Evolutionary conservation across 1,140 invertebrate genomes (phyloP), one percentile per base, ranked within the genome.

Genomic region (Diuraphis noxia): DNA sequence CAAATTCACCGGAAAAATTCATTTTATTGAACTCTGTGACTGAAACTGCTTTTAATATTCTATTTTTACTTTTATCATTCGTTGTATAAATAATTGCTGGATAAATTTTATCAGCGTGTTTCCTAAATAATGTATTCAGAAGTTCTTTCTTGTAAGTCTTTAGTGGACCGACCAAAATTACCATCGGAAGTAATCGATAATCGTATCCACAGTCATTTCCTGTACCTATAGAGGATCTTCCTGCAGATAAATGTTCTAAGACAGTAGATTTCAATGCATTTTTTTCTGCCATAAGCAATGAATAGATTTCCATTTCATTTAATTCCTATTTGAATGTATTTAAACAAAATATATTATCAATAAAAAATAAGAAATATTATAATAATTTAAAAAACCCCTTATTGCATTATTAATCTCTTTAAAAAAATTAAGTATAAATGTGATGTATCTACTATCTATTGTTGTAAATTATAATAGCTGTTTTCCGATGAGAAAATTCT

Each of bases 141-240:
- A 91, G 6, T 82, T 82, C 52, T n/a, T 91, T 91, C 46, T 91
- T 91, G 19, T 46, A 5, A 30, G 77, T 82, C 38, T 82, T 91
- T 40, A 77, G 63, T 30, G 89, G 89, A 9, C 89, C 89, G 10
- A 91, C 89, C 21, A 91, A 63, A 34, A 91, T 38, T n/a, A 91
- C 34, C 72, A 91, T 91, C 0, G 34, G 43, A 38, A 40, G 10
- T 81, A 25, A 43, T 49, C 36, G 30, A 8, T 40, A 43, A 25
- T 89, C 23, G n/a, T 4, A 46, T 30, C 30, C 10, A 43, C 63
- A n/a, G 2, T 23, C 0, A 13, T 36, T 43, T 43, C 30, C 41
- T 43, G 6, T 34, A 6, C 3, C 6, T 81, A 79, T 82, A 40
- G 52, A 30, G 30, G 25, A 88, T 41, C 23, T 88, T 56, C 77